phyloP scores from a whole-genome alignment of 2,888 invertebrate genomes.

The Aleiodes alternator region DNA sequence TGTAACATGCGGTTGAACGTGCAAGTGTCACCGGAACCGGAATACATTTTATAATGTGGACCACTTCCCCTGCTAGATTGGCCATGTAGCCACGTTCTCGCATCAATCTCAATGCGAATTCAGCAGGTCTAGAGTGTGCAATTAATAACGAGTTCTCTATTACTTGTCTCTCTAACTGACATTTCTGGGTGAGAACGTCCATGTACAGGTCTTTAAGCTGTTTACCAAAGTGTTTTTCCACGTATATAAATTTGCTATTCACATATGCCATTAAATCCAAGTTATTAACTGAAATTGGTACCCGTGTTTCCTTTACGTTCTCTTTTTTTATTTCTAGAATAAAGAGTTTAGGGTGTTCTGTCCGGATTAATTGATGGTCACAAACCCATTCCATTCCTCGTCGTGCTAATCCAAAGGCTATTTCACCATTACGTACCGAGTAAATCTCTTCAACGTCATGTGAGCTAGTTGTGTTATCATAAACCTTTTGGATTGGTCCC shows the following conservation, averaged over 20 bases:
- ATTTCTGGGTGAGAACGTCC: not conserved
- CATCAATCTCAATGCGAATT: not conserved
- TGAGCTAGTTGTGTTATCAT: not conserved
- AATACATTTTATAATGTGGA: not conserved
- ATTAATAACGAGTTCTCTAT: not conserved
- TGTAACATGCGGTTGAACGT: not conserved
- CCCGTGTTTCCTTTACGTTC: not conserved
- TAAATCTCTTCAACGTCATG: conserved; percentile 1
- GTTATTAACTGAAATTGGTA: conserved; percentile 15
- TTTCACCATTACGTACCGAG: not conserved
- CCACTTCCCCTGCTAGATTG: not conserved
- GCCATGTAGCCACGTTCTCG: not conserved
- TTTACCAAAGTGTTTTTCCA: conserved; percentile 20
- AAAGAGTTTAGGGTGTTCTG: conserved; percentile 30
- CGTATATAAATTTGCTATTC: conserved; percentile 36
- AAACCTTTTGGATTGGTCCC: not conserved
- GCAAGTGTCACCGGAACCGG: not conserved
- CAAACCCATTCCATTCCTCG: not conserved
- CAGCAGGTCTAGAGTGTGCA: not conserved
- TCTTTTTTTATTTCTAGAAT: conserved; percentile 5
- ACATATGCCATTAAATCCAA: conserved; percentile 33
- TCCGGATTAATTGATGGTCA: conserved; percentile 11
- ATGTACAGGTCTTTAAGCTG: not conserved
- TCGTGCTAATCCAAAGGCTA: conserved; percentile 16
- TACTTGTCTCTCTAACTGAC: not conserved